Base-by-base conservation (phyloP, 2,888 invertebrate species). In the Tyria jacobaeae region DNA sequence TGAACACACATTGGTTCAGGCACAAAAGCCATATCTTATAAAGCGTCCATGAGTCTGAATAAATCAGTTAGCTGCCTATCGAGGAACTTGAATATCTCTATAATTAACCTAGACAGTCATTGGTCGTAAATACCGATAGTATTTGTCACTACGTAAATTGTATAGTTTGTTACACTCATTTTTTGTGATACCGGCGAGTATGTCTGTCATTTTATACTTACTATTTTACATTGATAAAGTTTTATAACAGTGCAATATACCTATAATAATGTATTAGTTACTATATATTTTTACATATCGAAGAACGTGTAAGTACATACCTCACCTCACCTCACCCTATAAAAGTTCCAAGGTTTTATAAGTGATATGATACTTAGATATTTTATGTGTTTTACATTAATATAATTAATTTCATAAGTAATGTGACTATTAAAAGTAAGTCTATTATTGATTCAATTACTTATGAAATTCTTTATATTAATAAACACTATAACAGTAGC, bases 81-180 rank as follows among this genome's bases (percentile, higher is more conserved):
- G 63, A 72, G 61, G 59, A 75, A 71, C 61, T 66, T 73, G 70
- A 66, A 71, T 76, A 73, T 61, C 66, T 72, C 67, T 80, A 71
- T 82, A 85, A 84, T 86, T 85, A 85, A 73, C 72, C 60, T 73
- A 59, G 79, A 78, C 81, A 79, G 77, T 81, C 77, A 80, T 77
- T 80, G 82, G 73, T 73, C 71, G 70, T 82, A 83, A 84, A 81
- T 76, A 82, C 74, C 67, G 70, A 78, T 78, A 76, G 71, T 75
- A 76, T 78, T 82, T 80, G 79, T 79, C 75, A 75, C 69, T 68
- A 76, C 68, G 63, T 71, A 73, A 63, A 62, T 68, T 64, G 66
- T 60, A 67, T 55, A 64, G 69, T 69, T 72, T 74, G 69, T 68
- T 68, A 70, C 60, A 68, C 49, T 65, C 52, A 61, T 62, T 68